Conservation (phyloP, 2,888 invertebrate species). For the Anorthoa munda region DNA sequence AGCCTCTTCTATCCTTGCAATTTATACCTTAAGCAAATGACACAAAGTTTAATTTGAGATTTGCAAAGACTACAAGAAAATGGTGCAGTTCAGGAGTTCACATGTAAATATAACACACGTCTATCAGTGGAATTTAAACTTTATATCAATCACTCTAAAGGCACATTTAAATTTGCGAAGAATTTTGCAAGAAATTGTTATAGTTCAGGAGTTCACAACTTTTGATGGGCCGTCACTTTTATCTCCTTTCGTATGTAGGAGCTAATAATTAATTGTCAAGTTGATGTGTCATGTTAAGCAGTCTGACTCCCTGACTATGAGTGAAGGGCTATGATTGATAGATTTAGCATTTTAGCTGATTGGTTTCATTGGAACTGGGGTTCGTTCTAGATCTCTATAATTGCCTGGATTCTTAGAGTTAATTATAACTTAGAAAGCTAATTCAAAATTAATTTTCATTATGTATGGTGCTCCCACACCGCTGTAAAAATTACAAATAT, state of each 20-base stretch:
- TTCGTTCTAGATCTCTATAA: constrained; percentile 17
- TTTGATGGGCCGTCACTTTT: constrained; percentile 58
- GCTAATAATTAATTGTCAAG: constrained; percentile 56
- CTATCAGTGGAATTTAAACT: constrained; percentile 6
- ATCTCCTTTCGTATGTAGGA: constrained; percentile 46
- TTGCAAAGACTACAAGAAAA: constrained; percentile 21
- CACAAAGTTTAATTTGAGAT: neutral
- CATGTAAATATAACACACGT: neutral
- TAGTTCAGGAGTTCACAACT: constrained; percentile 48
- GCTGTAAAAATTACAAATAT: too few relatives aligned
- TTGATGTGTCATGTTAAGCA: constrained; percentile 50
- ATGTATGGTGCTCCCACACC: too few relatives aligned
- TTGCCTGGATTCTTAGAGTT: neutral
- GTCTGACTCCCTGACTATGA: constrained; percentile 44
- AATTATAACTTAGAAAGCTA: neutral
- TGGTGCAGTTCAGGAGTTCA: constrained; percentile 50
- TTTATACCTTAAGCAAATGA: neutral
- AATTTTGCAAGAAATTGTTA: constrained; percentile 30
- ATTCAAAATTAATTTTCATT: too few relatives aligned
- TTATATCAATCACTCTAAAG: fast-evolving
- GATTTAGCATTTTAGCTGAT: constrained; percentile 21
- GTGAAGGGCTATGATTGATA: constrained; percentile 50
- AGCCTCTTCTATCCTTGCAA: neutral
- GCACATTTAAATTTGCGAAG: neutral
- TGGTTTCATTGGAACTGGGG: constrained; percentile 2